phyloP scores from a whole-genome alignment of 2,797 vertebrate genomes.

The Bradypodion ventrale region DNA sequence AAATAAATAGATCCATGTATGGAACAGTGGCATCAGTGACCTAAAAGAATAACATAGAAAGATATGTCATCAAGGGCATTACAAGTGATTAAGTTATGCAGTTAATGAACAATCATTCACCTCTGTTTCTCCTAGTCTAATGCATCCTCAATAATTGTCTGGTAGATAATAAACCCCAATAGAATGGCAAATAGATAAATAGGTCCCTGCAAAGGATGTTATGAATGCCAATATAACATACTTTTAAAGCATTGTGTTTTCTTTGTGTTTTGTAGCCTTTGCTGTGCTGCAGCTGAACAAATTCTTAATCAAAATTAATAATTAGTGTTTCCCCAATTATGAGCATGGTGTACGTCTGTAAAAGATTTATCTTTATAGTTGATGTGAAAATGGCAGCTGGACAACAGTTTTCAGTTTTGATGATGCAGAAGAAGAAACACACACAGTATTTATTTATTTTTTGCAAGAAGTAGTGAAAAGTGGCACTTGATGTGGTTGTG shows the following conservation, averaged over 20 bases:
- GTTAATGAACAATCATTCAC: constrained; percentile 37
- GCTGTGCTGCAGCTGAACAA: background rate
- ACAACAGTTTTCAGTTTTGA: background rate
- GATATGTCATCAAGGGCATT: constrained; percentile 30
- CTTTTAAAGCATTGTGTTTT: background rate
- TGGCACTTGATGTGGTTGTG: too few relatives aligned
- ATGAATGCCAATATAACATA: constrained; percentile 19
- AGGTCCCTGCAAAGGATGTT: constrained; percentile 26
- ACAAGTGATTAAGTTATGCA: constrained; percentile 30
- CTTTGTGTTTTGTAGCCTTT: background rate
- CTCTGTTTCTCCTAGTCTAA: constrained; percentile 34
- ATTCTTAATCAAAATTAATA: background rate
- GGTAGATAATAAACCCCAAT: constrained; percentile 28
- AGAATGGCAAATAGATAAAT: constrained; percentile 22
- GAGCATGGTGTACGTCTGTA: background rate
- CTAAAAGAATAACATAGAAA: constrained; percentile 27
- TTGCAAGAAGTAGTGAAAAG: background rate
- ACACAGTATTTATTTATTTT: background rate
- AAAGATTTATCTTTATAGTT: background rate
- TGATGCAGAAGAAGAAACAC: background rate
- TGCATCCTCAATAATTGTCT: constrained; percentile 23
- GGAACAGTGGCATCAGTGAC: constrained; percentile 17
- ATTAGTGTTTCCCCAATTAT: background rate
- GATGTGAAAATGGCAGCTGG: background rate
- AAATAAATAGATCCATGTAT: constrained; percentile 18